A percentile compares a stretch with the other conserved stretches of the same genome.
Evolutionary conservation across 2,113 vertebrate genomes (phyloP).

Genomic region (Anhinga anhinga): DNA sequence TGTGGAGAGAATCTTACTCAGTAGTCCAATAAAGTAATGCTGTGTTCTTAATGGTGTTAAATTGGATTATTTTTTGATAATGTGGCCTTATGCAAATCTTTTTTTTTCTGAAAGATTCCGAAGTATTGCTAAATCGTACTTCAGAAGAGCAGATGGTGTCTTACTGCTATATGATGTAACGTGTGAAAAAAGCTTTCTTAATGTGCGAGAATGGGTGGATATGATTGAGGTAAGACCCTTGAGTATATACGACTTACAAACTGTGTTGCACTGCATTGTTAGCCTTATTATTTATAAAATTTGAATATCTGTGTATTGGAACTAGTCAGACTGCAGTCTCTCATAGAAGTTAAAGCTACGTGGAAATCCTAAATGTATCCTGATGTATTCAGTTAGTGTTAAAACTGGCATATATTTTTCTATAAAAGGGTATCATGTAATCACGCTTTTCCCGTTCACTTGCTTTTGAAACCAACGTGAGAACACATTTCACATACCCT

Average conservation of each 20-base stretch:
- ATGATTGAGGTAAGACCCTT: constrained; percentile 88
- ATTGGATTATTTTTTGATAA: neutral
- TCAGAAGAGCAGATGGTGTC: constrained; percentile 92
- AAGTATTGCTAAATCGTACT: constrained; percentile 97
- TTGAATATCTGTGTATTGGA: neutral
- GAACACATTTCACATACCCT: neutral
- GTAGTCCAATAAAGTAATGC: neutral
- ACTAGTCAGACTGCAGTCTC: neutral
- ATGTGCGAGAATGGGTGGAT: constrained; percentile 94
- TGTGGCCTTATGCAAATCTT: neutral
- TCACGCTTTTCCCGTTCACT: neutral
- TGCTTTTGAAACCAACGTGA: neutral
- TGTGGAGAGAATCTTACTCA: neutral
- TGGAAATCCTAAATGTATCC: neutral
- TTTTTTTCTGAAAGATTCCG: constrained; percentile 79
- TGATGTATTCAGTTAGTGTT: neutral
- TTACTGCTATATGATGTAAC: constrained; percentile 92
- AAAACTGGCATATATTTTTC: neutral
- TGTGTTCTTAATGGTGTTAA: neutral
- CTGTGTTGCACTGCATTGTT: neutral
- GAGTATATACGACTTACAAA: neutral
- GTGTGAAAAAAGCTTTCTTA: constrained; percentile 92
- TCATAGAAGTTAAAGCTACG: neutral
- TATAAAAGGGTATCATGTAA: neutral
- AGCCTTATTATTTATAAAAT: neutral